A percentile compares a stretch with the other conserved stretches of the same genome.
Conservation (phyloP, 92 coral and sea anemone species). For the Phenganax stokvisi region DNA sequence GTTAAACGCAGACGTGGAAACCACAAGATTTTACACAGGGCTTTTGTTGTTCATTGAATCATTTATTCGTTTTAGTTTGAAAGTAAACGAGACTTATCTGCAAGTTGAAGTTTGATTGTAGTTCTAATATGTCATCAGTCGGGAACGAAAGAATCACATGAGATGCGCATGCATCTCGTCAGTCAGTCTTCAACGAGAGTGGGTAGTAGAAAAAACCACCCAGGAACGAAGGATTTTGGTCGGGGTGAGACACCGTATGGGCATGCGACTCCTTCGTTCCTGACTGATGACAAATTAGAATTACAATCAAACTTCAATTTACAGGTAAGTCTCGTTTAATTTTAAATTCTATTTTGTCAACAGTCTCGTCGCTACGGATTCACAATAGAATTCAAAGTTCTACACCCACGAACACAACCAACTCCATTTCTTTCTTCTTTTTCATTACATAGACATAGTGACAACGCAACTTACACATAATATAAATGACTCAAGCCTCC, state of each 20-base stretch:
- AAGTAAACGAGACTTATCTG: no score
- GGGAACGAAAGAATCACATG: neutral
- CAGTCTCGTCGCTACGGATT: no score
- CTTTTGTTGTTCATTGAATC: neutral
- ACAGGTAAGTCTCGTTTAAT: no score
- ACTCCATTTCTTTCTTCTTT: no score
- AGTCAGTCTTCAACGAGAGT: neutral
- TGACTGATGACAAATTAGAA: neutral
- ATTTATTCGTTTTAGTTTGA: conserved; percentile 6
- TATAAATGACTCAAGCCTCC: no score
- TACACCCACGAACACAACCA: no score
- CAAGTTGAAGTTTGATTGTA: neutral
- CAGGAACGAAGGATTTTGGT: neutral
- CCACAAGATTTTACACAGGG: conserved; percentile 6
- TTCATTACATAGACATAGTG: no score
- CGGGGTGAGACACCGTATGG: neutral
- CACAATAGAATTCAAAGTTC: no score
- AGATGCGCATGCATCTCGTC: neutral
- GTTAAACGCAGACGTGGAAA: neutral
- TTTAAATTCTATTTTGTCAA: no score
- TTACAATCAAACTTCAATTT: no score
- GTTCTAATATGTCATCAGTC: neutral
- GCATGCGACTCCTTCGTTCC: conserved; percentile 6
- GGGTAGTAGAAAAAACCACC: neutral
- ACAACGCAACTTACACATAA: no score